Base-by-base conservation (phyloP, 2,888 invertebrate genomes). In the Norana najaformis region DNA sequence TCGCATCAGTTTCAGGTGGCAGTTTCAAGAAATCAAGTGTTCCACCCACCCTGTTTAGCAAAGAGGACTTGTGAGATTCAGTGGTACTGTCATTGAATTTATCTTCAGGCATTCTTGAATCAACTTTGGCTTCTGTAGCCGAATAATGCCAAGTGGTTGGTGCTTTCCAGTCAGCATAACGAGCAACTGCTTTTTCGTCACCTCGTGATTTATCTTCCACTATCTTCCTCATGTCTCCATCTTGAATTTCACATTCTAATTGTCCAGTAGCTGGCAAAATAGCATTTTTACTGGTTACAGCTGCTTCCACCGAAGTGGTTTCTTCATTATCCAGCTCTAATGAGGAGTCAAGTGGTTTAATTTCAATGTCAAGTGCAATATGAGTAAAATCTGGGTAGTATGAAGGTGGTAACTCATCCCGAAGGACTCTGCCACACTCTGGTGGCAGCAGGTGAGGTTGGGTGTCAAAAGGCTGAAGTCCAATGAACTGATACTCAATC, bases 311-410 rank as follows among this genome's bases (percentile, higher is more conserved):
- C 69, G n/a, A 69, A 1, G n/a, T 8, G 11, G n/a, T n/a, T n/a
- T 8, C n/a, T 30, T 69, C 69, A 69, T 8, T n/a, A n/a, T 69
- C 69, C 69, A n/a, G 69, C 69, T 69, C n/a, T 69, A n/a, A 69
- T 35, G 0, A 0, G 35, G 85, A 85, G 8, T 35, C 37, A 37
- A 85, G 85, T 14, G 91, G 91, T 36, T 90, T 88, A 38, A 91
- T 90, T 89, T 91, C 91, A 37, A 91, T 90, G 88, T 90, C 90
- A 36, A 91, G 47, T 34, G 89, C 88, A 23, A 90, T 38, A 39
- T 90, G 90, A n/a, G 37, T 35, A 30, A 91, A 88, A 37, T 90
- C 82, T 38, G 89, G 69, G n/a, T 90, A 89, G 69, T 89, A 90
- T 30, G 90, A 88, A 20, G 35, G 83, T n/a, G 47, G 47, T 8